Conservation (phyloP, 2,113 vertebrate genomes). For the Apaloderma vittatum region DNA sequence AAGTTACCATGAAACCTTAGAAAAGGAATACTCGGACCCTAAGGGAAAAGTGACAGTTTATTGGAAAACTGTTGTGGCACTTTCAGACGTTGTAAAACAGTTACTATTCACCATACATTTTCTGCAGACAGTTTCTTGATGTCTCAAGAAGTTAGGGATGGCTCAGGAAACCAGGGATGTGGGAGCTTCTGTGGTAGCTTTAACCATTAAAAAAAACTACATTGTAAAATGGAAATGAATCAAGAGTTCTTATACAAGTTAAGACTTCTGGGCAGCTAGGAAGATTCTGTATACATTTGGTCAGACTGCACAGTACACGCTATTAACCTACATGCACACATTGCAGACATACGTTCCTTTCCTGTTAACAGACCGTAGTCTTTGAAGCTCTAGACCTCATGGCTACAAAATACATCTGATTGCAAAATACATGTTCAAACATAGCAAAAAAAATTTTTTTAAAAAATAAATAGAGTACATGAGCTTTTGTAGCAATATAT, state of each 20-base stretch:
- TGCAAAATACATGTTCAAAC: neutral
- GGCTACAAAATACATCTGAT: neutral
- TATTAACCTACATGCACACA: neutral
- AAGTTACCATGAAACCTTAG: neutral
- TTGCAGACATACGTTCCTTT: neutral
- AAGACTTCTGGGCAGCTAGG: neutral
- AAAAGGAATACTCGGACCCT: neutral
- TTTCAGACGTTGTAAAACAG: neutral
- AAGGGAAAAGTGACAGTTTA: neutral
- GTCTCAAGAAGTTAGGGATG: neutral
- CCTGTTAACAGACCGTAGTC: neutral
- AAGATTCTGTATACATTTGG: neutral
- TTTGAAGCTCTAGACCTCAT: neutral
- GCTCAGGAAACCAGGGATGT: neutral
- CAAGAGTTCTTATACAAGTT: neutral
- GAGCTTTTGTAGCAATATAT: neutral
- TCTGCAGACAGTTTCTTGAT: neutral
- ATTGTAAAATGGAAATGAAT: neutral
- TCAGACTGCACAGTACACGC: neutral
- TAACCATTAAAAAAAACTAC: neutral
- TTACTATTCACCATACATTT: neutral
- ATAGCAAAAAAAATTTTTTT: too few relatives aligned
- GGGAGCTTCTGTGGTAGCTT: neutral
- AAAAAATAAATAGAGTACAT: neutral
- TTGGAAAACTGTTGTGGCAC: neutral